These are phyloP conservation scores for Spermophilus dauricus DNA, from an alignment of 2,113 vertebrate species.

Conservation along the genomic window DNA sequence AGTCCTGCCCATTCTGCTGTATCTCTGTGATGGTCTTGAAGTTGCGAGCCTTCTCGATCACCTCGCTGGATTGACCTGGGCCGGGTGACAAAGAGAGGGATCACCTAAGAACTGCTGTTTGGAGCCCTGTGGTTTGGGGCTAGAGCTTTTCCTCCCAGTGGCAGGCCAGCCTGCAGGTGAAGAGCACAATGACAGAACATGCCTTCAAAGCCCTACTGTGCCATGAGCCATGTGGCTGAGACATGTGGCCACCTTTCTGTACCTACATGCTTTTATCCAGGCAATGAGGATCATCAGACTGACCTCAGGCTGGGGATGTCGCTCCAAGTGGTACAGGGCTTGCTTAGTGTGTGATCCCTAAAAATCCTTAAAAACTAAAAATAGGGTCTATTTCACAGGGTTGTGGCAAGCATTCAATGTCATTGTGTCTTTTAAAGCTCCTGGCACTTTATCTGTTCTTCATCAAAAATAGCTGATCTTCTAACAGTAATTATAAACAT, in stretches of 20 bases:
- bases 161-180: not conserved
- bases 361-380: not conserved
- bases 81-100: not conserved
- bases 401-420: not conserved
- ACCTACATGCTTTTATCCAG: not conserved
- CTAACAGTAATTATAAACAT: not conserved
- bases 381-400: not conserved
- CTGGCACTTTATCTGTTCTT: not conserved
- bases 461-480: not conserved
- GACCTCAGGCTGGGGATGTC: not conserved
- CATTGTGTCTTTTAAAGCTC: not conserved
- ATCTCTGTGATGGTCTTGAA: conserved; percentile 95
- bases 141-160: not conserved
- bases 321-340: too few relatives aligned
- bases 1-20: conserved; percentile 92
- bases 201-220: not conserved
- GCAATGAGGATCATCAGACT: not conserved
- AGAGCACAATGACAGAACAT: not conserved
- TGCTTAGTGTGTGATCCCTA: too few relatives aligned
- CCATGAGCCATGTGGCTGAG: not conserved
- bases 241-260: not conserved
- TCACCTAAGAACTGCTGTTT: not conserved
- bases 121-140: not conserved
- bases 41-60: conserved; percentile 89
- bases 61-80: conserved; percentile 92